Evolutionary conservation across 2,888 invertebrate species (phyloP).

Genomic region (Xanthia icteritia): DNA sequence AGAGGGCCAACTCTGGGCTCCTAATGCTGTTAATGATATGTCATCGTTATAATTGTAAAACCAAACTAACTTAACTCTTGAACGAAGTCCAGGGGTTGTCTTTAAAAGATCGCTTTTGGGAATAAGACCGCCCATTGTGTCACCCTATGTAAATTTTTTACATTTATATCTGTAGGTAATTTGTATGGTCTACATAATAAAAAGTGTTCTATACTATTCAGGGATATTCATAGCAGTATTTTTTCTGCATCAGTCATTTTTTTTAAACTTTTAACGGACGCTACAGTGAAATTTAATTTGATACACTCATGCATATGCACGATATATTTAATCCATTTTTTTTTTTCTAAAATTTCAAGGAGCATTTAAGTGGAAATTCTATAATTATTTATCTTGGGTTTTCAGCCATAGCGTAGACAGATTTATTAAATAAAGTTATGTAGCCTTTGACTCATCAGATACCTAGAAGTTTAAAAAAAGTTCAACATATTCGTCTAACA

Average conservation of each 20-base stretch:
- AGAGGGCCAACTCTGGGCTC: not conserved
- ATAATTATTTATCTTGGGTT: not conserved
- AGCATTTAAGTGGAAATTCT: not conserved
- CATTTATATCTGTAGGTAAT: no score
- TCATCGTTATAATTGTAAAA: not conserved
- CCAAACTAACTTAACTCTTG: not conserved
- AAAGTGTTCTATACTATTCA: not conserved
- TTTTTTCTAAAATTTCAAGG: not conserved
- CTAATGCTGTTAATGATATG: no score
- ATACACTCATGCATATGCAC: not conserved
- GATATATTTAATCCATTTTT: conserved; percentile 5
- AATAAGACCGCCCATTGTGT: not conserved
- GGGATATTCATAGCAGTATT: not conserved
- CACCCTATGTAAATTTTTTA: no score
- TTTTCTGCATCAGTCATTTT: no score
- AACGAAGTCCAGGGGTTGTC: not conserved
- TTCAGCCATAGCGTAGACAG: not conserved
- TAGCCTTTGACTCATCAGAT: not conserved
- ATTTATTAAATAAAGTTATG: conserved; percentile 16
- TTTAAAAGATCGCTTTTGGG: no score
- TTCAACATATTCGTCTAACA: conserved; percentile 19
- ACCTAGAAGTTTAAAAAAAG: conserved; percentile 20
- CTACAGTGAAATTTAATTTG: no score
- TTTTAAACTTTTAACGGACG: no score
- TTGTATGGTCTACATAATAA: no score